These are phyloP conservation scores for Trilocha varians DNA, from an alignment of 2,888 invertebrate species.

Conservation along the genomic window DNA sequence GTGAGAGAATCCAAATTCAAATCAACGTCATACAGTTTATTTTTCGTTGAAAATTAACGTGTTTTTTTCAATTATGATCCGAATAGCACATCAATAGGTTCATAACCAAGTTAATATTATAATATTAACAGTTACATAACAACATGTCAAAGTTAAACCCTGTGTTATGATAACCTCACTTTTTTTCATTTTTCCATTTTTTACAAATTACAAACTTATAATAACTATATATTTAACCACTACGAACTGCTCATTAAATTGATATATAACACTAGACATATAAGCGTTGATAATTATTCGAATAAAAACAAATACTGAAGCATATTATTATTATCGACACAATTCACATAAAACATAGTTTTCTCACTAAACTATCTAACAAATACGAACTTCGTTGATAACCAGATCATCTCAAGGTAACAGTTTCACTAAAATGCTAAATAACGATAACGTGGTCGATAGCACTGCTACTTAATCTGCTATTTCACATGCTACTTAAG, in stretches of 20 bases:
- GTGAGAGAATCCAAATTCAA: no score
- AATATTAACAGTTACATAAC: conserved; percentile 2
- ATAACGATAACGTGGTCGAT: not conserved
- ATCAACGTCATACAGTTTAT: no score
- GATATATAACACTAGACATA: not conserved
- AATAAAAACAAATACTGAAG: not conserved
- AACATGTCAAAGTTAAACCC: conserved; percentile 4
- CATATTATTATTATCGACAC: not conserved
- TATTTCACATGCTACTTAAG: not conserved
- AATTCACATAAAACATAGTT: not conserved
- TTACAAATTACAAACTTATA: not conserved
- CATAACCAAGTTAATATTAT: not conserved
- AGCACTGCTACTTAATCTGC: not conserved
- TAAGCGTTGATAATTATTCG: not conserved
- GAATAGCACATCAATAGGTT: not conserved
- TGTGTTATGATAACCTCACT: conserved; percentile 8
- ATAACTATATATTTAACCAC: not conserved
- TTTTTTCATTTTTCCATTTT: not conserved
- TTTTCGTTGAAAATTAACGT: no score
- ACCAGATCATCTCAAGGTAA: not conserved
- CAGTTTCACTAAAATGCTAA: not conserved
- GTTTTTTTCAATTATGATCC: not conserved
- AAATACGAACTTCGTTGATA: no score
- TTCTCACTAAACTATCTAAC: no score
- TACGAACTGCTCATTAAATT: not conserved